phyloP scores from a whole-genome alignment of 2,113 vertebrate genomes.

The Aramus guarauna region DNA sequence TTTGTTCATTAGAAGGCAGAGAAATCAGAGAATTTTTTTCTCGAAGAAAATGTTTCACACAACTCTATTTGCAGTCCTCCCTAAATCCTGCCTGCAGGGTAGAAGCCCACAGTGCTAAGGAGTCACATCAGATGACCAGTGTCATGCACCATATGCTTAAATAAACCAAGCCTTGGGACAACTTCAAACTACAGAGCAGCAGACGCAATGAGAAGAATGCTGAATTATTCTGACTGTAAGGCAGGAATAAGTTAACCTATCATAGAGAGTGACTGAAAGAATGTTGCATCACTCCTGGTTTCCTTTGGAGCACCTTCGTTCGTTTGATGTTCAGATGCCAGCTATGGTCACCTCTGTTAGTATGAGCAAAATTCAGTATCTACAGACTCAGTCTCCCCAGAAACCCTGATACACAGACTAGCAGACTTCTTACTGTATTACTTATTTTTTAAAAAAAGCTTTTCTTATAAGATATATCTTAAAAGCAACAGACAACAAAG shows the following conservation, averaged over 20 bases:
- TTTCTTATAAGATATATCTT: not conserved
- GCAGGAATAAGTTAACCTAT: not conserved
- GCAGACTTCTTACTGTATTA: not conserved
- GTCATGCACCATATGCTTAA: not conserved
- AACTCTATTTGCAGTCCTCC: not conserved
- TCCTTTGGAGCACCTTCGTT: not conserved
- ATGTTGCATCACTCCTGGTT: not conserved
- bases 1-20: not conserved
- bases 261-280: not conserved
- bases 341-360: not conserved
- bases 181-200: not conserved
- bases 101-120: not conserved
- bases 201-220: not conserved
- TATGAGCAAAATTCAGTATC: not conserved
- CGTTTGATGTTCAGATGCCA: not conserved
- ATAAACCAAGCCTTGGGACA: not conserved
- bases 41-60: not conserved
- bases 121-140: not conserved
- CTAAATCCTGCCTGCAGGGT: not conserved
- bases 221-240: conserved; percentile 7
- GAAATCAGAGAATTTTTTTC: not conserved
- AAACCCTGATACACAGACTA: not conserved
- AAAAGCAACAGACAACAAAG: not conserved
- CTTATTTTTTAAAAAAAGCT: not conserved
- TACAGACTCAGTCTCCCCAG: not conserved